Percentiles rank a stretch among this genome's conserved stretches.
phyloP scores from a whole-genome alignment of 1,140 invertebrate species.

The Formica selysi region DNA sequence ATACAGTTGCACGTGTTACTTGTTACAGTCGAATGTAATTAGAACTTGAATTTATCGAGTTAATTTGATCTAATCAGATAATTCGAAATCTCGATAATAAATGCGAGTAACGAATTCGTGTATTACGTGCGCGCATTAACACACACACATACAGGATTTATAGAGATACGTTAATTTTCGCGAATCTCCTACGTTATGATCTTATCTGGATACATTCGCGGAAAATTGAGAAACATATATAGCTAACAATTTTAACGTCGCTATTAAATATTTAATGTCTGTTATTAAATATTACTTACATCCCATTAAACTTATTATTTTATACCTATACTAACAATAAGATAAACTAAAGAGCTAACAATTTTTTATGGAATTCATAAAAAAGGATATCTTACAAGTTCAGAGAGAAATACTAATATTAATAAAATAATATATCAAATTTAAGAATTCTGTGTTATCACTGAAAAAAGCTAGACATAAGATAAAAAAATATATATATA shows the following conservation, averaged over 20 bases:
- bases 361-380: not conserved
- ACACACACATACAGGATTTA: not conserved
- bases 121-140: no score
- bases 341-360: not conserved
- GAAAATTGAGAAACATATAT: slow-evolving; percentile 17
- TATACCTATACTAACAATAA: not conserved
- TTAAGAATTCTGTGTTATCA: not conserved
- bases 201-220: not conserved
- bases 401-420: not conserved
- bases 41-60: slow-evolving; percentile 22
- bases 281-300: slow-evolving; percentile 14
- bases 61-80: slow-evolving; percentile 16
- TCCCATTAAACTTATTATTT: not conserved
- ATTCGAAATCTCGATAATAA: slow-evolving; percentile 31
- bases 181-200: not conserved
- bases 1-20: not conserved
- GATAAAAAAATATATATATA: no score
- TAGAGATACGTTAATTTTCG: slow-evolving; percentile 5
- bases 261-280: not conserved
- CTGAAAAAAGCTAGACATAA: not conserved
- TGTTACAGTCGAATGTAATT: slow-evolving; percentile 25
- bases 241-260: slow-evolving; percentile 16
- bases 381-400: not conserved
- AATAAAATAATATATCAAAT: not conserved
- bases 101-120: slow-evolving; percentile 2